phyloP scores from a whole-genome alignment of 2,113 vertebrate species.

The Serranochromis macrocephalus region DNA sequence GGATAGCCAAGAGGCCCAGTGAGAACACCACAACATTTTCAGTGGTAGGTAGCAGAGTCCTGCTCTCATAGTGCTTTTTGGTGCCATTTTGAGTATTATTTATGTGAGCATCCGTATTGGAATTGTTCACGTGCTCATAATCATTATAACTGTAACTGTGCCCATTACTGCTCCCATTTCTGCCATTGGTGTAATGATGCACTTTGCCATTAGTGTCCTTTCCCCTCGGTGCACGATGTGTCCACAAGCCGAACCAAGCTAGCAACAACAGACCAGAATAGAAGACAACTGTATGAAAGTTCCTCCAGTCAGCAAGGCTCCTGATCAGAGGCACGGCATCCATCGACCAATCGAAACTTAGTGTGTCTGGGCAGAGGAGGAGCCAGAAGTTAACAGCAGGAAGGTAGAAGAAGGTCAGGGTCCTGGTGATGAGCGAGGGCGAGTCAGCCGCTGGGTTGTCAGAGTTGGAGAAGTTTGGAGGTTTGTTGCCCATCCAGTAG shows the following conservation, averaged over 20 bases:
- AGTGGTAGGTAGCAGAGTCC: constrained; percentile 82
- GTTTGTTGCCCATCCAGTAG: constrained; percentile 99
- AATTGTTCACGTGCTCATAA: constrained; percentile 71
- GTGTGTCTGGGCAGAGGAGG: constrained; percentile 88
- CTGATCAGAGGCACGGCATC: constrained; percentile 92
- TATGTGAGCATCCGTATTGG: constrained; percentile 63
- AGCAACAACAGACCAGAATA: constrained; percentile 81
- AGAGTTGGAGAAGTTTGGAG: constrained; percentile 98
- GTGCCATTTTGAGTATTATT: constrained; percentile 81
- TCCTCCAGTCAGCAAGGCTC: constrained; percentile 84
- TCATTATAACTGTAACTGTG: constrained; percentile 81
- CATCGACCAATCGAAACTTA: constrained; percentile 99
- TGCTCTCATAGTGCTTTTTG: constrained; percentile 71
- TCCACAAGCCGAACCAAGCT: constrained; percentile 78
- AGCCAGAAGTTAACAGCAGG: constrained; percentile 92
- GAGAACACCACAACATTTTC: constrained; percentile 89
- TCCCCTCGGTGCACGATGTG: constrained; percentile 29
- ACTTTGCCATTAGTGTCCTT: constrained; percentile 81
- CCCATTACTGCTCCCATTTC: constrained; percentile 84
- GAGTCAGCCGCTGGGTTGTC: constrained; percentile 97
- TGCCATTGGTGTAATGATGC: constrained; percentile 76
- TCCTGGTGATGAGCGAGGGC: constrained; percentile 79
- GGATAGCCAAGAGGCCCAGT: constrained; percentile 86
- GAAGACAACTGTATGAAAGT: constrained; percentile 82
- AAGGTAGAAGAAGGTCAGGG: constrained; percentile 87